Base-by-base conservation (phyloP, 2,797 vertebrate genomes). In the Amazonetta brasiliensis region DNA sequence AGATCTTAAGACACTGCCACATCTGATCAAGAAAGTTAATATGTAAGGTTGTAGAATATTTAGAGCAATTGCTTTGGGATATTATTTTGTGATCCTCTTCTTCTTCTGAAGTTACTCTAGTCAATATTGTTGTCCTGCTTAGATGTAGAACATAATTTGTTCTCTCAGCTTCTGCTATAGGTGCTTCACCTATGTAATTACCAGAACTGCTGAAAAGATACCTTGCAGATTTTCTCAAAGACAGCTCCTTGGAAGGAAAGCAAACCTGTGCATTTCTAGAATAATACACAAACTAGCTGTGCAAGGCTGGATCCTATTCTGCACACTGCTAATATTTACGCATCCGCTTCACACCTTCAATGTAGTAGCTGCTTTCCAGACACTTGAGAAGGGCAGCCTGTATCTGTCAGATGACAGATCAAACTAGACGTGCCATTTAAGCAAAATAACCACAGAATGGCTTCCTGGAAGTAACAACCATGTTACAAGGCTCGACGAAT, bases 381-480 rank as follows among this genome's bases (percentile, higher is more conserved):
- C 79, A 71, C 35, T 73, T 76, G 56, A 80, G 69, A 88, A 9
- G 9, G 75, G 43, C n/a, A 91, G 75, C 11, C 58, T 94, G 77
- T 86, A 85, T 56, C 68, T 73, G 75, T 91, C 71, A 84, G 74
- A 72, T 3, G 31, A 79, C 46, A 93, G 78, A 94, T 67, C 50
- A 87, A 93, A 89, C 71, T 79, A 87, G 67, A 92, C 76, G 55
- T 63, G 46, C 37, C 55, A 79, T 87, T 90, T 55, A 95, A 94
- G 62, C 62, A 94, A 89, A 90, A 84, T 68, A 93, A 93, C 67
- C 75, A 84, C 66, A 91, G 75, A 89, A 93, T 60, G 62, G 78
- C 43, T 85, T 92, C 63, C 84, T 93, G 56, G 52, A 95, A 92
- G 72, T 87, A 94, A 91, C 46, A 90, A 89, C 59, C 15, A n/a